These are phyloP conservation scores for Agrochola lychnidis DNA, from an alignment of 2,888 invertebrate genomes.

Conservation along the genomic window DNA sequence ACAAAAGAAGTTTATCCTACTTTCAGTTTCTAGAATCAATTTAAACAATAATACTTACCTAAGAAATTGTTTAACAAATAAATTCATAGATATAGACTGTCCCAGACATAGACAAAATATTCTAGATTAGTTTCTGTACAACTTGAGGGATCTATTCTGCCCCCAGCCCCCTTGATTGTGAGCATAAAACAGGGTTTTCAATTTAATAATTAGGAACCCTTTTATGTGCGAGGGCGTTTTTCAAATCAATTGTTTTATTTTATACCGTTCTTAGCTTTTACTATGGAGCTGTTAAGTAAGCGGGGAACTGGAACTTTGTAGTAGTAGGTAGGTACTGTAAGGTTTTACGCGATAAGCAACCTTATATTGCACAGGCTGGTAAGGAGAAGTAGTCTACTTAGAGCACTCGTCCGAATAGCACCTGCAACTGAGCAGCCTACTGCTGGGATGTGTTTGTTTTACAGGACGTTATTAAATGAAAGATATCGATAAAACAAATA, in stretches of 20 bases:
- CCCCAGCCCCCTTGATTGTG: constrained; percentile 67
- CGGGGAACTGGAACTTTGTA: constrained; percentile 45
- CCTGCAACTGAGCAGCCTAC: no score
- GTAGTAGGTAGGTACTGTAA: no score
- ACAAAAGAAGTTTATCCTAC: constrained; percentile 10
- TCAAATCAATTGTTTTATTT: constrained; percentile 88
- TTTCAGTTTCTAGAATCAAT: not conserved
- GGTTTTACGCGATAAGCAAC: no score
- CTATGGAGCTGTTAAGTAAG: constrained; percentile 70
- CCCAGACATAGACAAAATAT: constrained; percentile 39
- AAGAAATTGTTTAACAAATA: constrained; percentile 26
- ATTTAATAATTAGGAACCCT: constrained; percentile 87
- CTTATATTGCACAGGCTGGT: no score
- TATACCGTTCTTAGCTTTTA: constrained; percentile 79
- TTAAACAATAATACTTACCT: not conserved
- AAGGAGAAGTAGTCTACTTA: no score
- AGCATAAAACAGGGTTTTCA: constrained; percentile 84
- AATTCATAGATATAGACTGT: constrained; percentile 18
- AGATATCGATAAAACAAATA: no score
- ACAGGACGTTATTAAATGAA: no score
- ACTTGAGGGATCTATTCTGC: constrained; percentile 65
- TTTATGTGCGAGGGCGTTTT: constrained; percentile 82
- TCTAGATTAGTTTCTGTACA: constrained; percentile 64
- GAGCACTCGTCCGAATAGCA: no score
- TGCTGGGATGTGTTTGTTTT: no score